Evolutionary conservation across 2,888 invertebrate genomes (phyloP), one percentile per base, ranked within the genome.

Genomic region (Drosophila parthenogenetica): DNA sequence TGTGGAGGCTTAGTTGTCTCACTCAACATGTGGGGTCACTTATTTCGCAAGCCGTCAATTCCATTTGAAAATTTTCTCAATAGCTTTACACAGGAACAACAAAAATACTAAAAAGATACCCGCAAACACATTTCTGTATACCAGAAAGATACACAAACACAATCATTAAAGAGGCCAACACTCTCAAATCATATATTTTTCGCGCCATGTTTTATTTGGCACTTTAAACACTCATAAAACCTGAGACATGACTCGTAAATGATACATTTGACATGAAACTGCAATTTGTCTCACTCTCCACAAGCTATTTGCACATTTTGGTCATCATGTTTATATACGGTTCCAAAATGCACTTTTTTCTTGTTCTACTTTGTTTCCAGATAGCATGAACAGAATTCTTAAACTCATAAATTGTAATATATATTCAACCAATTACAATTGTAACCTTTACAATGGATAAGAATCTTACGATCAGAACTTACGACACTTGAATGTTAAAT

Each of bases 141-240:
- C 13, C 45, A 39, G 37, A 45, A 50, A 3, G 5, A 37, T 51
- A 32, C 39, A 14, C 8, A 48, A 48, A 16, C 50, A 37, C 57
- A 35, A 55, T 57, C 43, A 63, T 49, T 50, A 50, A 43, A 59
- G 39, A 10, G 29, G 32, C 10, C 29, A 14, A 14, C 37, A 57
- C 40, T 19, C 59, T 50, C 54, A 54, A 48, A 25, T 73, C 67
- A 57, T 73, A 60, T 77, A 11, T 43, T 48, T 32, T 14, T 59
- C 29, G 54, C 42, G 42, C 37, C 66, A 8, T 8, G 40, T 79
- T 75, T 73, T 81, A 74, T 82, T 78, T 66, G 66, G 53, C 67
- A 62, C 69, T 73, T 72, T 76, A 68, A 79, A 81, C 48, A 73
- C 55, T 64, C 79, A 69, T 75, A 81, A 79, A 79, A 76, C 60